Conservation (phyloP, 2,113 vertebrate species). For the Tupaia tana region DNA sequence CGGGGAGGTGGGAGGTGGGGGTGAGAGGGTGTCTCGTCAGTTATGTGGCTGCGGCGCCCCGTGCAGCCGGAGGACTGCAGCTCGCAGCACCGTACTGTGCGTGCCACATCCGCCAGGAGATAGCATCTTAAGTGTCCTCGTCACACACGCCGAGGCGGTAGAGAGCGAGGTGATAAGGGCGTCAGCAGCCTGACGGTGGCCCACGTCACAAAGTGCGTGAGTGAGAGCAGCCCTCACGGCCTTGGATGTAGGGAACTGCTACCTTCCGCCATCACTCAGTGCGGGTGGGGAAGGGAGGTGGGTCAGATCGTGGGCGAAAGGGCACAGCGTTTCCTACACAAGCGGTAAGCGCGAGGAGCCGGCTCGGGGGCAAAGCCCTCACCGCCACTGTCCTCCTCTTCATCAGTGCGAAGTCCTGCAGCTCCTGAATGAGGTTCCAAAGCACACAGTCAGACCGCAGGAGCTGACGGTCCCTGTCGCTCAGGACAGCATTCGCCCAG, state of each 20-base stretch:
- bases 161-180: background rate
- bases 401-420: rapidly evolving
- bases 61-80: too few relatives aligned
- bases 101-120: background rate
- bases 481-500: too few relatives aligned
- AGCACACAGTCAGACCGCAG: rapidly evolving
- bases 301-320: rapidly evolving
- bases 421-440: rapidly evolving
- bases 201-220: background rate
- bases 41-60: too few relatives aligned
- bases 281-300: background rate
- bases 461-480: too few relatives aligned
- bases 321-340: rapidly evolving
- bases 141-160: too few relatives aligned
- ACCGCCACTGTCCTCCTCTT: rapidly evolving
- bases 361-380: rapidly evolving
- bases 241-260: background rate
- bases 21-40: background rate
- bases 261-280: background rate
- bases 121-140: background rate
- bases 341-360: rapidly evolving
- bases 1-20: rapidly evolving
- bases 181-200: background rate
- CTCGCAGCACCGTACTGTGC: background rate
- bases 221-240: too few relatives aligned